These are phyloP conservation scores for Anableps anableps DNA, from an alignment of 2,797 vertebrate species.

Conservation along the genomic window DNA sequence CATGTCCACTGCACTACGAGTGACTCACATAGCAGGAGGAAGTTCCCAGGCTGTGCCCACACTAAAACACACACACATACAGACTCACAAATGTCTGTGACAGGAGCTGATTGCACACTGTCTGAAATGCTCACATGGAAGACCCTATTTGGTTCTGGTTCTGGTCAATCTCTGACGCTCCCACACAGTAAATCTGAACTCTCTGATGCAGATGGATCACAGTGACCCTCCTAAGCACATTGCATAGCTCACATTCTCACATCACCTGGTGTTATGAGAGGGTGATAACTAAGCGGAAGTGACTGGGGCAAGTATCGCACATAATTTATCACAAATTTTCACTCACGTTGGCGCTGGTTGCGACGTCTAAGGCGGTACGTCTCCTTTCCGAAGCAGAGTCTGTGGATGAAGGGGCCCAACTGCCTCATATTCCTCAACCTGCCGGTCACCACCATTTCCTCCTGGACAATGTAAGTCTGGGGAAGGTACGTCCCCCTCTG, in stretches of 20 bases:
- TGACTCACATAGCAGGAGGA: slow-evolving; percentile 78
- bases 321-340: slow-evolving; percentile 18
- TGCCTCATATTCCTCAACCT: slow-evolving; percentile 89
- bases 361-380: slow-evolving; percentile 92
- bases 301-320: not conserved
- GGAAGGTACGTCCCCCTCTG: slow-evolving; percentile 94
- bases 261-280: slow-evolving; percentile 16
- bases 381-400: slow-evolving; percentile 91
- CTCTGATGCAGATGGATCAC: slow-evolving; percentile 24
- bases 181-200: slow-evolving; percentile 30
- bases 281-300: slow-evolving; percentile 22
- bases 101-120: slow-evolving; percentile 23
- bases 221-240: slow-evolving; percentile 9
- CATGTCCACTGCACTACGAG: slow-evolving; percentile 58
- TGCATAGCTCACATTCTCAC: slow-evolving; percentile 32
- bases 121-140: slow-evolving; percentile 44
- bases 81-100: slow-evolving; percentile 28
- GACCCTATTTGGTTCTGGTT: slow-evolving; percentile 56
- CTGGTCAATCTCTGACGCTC: slow-evolving; percentile 23
- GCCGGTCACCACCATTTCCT: slow-evolving; percentile 93
- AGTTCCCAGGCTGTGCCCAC: slow-evolving; percentile 72
- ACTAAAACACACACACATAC: slow-evolving; percentile 49
- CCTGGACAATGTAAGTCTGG: slow-evolving; percentile 94
- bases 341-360: slow-evolving; percentile 86
- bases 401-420: slow-evolving; percentile 91